These are phyloP conservation scores for Heliconius sara DNA, from an alignment of 2,888 invertebrate genomes.

Conservation along the genomic window DNA sequence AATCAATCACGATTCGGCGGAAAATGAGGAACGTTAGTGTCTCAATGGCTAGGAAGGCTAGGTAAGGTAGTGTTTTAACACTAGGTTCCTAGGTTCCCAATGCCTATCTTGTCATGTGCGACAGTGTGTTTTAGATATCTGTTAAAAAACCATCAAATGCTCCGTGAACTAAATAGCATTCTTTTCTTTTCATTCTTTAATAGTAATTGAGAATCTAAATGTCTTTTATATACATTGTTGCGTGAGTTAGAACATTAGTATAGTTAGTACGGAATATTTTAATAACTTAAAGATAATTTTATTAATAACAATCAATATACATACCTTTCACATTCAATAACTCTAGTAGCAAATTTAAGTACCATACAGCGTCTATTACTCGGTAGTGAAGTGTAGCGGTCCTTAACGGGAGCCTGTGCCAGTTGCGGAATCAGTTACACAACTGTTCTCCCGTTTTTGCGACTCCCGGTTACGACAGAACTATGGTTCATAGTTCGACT, in stretches of 20 bases:
- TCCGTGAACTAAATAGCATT: neutral
- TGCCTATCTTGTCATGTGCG: too few species aligned
- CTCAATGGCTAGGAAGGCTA: too few species aligned
- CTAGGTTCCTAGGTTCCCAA: too few species aligned
- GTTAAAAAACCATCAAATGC: neutral
- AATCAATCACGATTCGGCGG: too few species aligned
- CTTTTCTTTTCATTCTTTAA: neutral
- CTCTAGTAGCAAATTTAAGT: conserved; percentile 47
- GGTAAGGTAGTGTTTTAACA: too few species aligned
- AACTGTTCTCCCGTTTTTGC: conserved; percentile 53
- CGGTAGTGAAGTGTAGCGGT: conserved; percentile 58
- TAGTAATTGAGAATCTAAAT: conserved; percentile 3
- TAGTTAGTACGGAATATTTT: neutral
- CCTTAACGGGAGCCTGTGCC: conserved; percentile 66
- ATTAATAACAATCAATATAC: neutral
- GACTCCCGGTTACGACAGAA: neutral
- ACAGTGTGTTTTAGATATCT: neutral
- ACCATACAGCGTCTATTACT: conserved; percentile 58
- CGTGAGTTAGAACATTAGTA: conserved; percentile 18
- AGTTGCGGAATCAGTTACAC: conserved; percentile 54
- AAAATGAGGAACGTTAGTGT: too few species aligned
- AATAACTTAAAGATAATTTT: neutral
- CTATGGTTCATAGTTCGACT: conserved; percentile 40
- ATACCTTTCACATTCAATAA: conserved; percentile 22
- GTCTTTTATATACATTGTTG: conserved; percentile 3